Evolutionary conservation across 2,888 invertebrate genomes (phyloP).

Genomic region (Taphrorychus bicolor): DNA sequence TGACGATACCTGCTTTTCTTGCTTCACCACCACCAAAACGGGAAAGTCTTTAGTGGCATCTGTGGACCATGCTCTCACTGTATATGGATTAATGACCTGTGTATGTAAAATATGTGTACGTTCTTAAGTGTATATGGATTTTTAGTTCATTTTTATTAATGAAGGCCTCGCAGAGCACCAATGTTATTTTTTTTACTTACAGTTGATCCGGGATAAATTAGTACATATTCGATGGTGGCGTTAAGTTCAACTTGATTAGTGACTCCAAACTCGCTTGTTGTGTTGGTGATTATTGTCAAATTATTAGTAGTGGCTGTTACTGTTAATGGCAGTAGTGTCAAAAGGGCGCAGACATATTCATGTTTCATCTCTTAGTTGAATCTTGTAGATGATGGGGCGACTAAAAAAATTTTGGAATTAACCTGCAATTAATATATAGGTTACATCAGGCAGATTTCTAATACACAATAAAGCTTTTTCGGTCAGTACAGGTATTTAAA

Average conservation of each 20-base stretch:
- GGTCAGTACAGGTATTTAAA: too few species aligned
- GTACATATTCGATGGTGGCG: constrained; percentile 17
- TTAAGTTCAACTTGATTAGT: constrained; percentile 6
- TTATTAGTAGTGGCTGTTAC: background rate
- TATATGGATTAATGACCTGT: constrained; percentile 49
- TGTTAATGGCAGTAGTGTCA: background rate
- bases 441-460: too few species aligned
- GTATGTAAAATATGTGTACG: background rate
- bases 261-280: background rate
- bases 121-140: background rate
- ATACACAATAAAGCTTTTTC: too few species aligned
- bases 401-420: too few species aligned
- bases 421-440: too few species aligned
- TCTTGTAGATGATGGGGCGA: too few species aligned
- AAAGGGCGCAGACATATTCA: too few species aligned
- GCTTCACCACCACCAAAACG: constrained; percentile 75
- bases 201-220: constrained; percentile 3
- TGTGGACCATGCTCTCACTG: constrained; percentile 57
- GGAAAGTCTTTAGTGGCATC: constrained; percentile 67
- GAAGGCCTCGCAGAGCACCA: too few species aligned
- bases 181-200: constrained; percentile 4
- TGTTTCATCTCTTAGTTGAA: too few species aligned
- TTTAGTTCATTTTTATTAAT: background rate
- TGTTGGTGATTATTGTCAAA: background rate
- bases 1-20: constrained; percentile 77